Evolutionary conservation across 1,140 invertebrate species (phyloP).

Genomic region (Agrypnia vestita): DNA sequence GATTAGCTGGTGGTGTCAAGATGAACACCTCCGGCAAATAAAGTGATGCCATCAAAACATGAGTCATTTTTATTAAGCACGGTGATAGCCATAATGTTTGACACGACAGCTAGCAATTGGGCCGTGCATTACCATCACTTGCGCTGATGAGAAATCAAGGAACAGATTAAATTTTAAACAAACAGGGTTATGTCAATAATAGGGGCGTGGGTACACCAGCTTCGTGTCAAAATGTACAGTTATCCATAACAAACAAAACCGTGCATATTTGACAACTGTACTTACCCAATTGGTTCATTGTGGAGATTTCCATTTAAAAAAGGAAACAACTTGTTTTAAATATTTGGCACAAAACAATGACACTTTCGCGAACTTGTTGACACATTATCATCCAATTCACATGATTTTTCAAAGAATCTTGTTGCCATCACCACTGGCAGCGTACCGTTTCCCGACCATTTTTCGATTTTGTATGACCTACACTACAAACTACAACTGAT

Average conservation of each 20-base stretch:
- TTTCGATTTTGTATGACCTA: slow-evolving; percentile 44
- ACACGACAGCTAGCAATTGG: slow-evolving; percentile 21
- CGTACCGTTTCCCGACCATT: slow-evolving; percentile 43
- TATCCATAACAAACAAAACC: slow-evolving; percentile 56
- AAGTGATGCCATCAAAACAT: slow-evolving; percentile 30
- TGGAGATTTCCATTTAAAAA: slow-evolving; percentile 45
- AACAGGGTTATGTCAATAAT: slow-evolving; percentile 51
- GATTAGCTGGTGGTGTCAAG: slow-evolving; percentile 33
- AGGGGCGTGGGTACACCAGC: slow-evolving; percentile 68
- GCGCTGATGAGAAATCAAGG: not conserved
- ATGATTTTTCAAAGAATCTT: slow-evolving; percentile 44
- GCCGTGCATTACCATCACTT: not conserved
- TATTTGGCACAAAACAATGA: slow-evolving; percentile 52
- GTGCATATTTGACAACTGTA: slow-evolving; percentile 51
- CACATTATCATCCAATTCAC: slow-evolving; percentile 42
- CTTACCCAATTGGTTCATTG: slow-evolving; percentile 51
- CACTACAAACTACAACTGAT: not conserved
- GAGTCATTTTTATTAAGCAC: slow-evolving; percentile 10
- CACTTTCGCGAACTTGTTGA: slow-evolving; percentile 50
- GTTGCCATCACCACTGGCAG: slow-evolving; percentile 35
- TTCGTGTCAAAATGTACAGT: slow-evolving; percentile 72
- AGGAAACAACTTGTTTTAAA: slow-evolving; percentile 24
- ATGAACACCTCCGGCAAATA: slow-evolving; percentile 39
- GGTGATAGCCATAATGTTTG: slow-evolving; percentile 29
- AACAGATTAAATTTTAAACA: slow-evolving; percentile 8